Base-by-base conservation (phyloP, 2,797 vertebrate genomes). In the Myotis findleyi region DNA sequence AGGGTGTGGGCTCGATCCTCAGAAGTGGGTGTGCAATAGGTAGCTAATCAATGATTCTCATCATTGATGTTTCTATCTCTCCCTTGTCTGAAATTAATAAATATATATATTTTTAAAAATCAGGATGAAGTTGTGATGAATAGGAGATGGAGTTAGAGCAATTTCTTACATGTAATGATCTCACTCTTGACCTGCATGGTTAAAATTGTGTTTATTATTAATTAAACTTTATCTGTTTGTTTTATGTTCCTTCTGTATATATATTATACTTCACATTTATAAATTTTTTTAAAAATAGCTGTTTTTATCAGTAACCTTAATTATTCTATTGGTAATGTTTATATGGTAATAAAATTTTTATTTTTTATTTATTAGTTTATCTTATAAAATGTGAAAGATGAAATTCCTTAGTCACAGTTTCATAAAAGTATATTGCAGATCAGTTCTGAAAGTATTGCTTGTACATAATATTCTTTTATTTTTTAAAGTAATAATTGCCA, bases 321-420 rank as follows among this genome's bases (percentile, higher is more conserved):
- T 66, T 51, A 80, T 55, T 57, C 41, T 38, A 55, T 6, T 89
- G 30, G 27, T 36, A 80, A 49, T 90, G 33, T 47, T 81, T 93
- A 30, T 75, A 73, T 85, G 12, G 17, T 51, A 66, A 25, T 84
- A 13, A 36, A 44, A 72, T 59, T 79, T 33, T 80, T 20, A 53
- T 84, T 18, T 62, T 17, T 81, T 25, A 5, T 49, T 82, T 36
- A 82, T 75, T 7, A 83, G 20, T 87, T 93, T 73, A 44, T 72
- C n/a, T 91, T 88, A 71, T 17, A 83, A 92, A 69, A 89, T 71
- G 7, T 71, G n/a, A 25, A 89, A 92, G 53, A 41, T 90, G 47
- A 4, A 77, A 27, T 84, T 84, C 44, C 21, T 72, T 1, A 59
- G 9, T 62, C 25, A 47, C 68, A 53, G 20, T 64, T 64, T 8